These are phyloP conservation scores for Catharus minimus DNA, from an alignment of 2,113 vertebrate genomes.

Conservation along the genomic window DNA sequence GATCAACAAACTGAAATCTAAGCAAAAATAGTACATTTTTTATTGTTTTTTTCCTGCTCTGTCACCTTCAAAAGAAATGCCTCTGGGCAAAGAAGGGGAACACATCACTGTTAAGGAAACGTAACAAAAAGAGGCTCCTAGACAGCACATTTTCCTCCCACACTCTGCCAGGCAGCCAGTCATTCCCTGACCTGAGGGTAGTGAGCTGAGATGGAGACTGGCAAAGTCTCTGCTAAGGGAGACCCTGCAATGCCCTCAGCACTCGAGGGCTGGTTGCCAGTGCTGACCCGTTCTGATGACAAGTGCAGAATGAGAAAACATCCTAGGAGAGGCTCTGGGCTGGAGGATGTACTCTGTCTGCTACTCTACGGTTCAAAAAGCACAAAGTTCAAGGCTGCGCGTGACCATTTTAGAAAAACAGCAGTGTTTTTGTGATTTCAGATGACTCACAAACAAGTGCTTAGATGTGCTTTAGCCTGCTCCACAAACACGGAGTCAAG, in stretches of 20 bases:
- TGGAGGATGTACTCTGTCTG: not conserved
- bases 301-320: not conserved
- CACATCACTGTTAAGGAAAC: not conserved
- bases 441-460: not conserved
- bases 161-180: not conserved
- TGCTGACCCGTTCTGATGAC: rapidly evolving
- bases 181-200: not conserved
- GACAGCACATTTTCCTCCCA: not conserved
- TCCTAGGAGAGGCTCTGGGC: not conserved
- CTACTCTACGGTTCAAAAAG: not conserved
- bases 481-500: not conserved
- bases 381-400: not conserved
- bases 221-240: not conserved
- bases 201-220: not conserved
- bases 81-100: not conserved
- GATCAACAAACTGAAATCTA: not conserved
- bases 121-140: not conserved
- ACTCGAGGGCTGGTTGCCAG: not conserved
- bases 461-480: not conserved
- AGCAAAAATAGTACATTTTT: not conserved
- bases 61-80: not conserved
- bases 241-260: not conserved
- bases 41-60: not conserved
- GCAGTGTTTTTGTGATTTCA: not conserved
- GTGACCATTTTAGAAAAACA: not conserved